Evolutionary conservation across 2,797 vertebrate genomes (phyloP), one percentile per base, ranked within the genome.

Genomic region (Sitta carolinensis): DNA sequence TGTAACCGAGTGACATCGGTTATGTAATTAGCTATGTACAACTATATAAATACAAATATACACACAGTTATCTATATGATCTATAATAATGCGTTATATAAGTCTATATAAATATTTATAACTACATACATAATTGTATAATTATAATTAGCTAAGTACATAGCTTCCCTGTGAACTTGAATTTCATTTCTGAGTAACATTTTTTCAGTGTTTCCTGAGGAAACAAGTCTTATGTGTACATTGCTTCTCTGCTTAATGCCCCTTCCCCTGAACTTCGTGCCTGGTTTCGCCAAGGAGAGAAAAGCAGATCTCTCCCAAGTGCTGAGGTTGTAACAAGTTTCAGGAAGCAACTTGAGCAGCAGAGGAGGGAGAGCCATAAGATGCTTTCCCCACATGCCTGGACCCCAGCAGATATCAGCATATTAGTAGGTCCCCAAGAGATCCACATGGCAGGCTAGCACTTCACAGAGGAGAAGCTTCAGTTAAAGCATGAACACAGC

Each of bases 231-330:
- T 18, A 2, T 0, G 13, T 55, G 59, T 48, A 5, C 13, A 1
- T 9, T 30, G 7, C 15, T 58, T 51, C 50, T 63, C 26, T 66
- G 34, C 9, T 32, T 25, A 27, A 21, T 2, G 5, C 13, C 5
- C 6, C 6, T 54, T 63, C 6, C 48, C 9, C 7, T 9, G 26
- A 15, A 8, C 17, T 27, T 5, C 0, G 19, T 23, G n/a, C 16
- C 43, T 34, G 17, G 4, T 40, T 69, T 73, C 50, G 13, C 34
- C 42, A 2, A 16, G 3, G 10, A 38, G 16, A 13, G 55, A 47
- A 82, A 30, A 63, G n/a, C 19, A 6, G 10, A 11, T 25, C 0
- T 0, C 23, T 30, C 5, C 0, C 6, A 7, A 50, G 16, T 2
- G 20, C 8, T n/a, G 3, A 15, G 11, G 15, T 5, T 52, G 34